Percentiles rank a stretch among this genome's conserved stretches.
Evolutionary conservation across 2,797 vertebrate species (phyloP).

Genomic region (Prionace glauca): DNA sequence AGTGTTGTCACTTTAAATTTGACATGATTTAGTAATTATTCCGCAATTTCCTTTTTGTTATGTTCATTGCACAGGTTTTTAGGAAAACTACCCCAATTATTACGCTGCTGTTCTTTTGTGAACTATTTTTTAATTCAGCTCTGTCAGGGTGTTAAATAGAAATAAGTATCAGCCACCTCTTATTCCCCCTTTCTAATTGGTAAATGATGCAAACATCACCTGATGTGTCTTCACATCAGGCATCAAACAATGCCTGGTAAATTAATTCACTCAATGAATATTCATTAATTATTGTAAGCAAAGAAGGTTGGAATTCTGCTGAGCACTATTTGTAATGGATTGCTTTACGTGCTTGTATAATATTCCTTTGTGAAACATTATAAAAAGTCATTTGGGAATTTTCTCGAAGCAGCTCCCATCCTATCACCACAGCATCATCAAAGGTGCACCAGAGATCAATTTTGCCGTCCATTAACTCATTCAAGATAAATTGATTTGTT

Average conservation of each 20-base stretch:
- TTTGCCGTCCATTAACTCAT: background rate
- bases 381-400: background rate
- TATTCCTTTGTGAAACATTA: background rate
- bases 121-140: background rate
- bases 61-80: background rate
- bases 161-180: background rate
- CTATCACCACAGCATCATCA: background rate
- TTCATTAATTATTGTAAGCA: background rate
- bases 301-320: background rate
- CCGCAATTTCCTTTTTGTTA: background rate
- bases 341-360: background rate
- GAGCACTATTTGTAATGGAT: background rate
- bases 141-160: background rate
- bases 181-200: background rate
- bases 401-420: background rate
- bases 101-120: background rate
- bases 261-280: slow-evolving; percentile 7
- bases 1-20: background rate
- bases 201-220: background rate
- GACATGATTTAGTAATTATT: background rate
- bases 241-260: background rate
- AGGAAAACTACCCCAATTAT: background rate
- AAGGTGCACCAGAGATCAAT: background rate
- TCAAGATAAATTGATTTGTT: background rate
- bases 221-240: background rate